Evolutionary conservation across 37 sponge, comb jelly and placozoan genomes (phyloP), one percentile per base, ranked within the genome.

Genomic region (Beroe forskalii): DNA sequence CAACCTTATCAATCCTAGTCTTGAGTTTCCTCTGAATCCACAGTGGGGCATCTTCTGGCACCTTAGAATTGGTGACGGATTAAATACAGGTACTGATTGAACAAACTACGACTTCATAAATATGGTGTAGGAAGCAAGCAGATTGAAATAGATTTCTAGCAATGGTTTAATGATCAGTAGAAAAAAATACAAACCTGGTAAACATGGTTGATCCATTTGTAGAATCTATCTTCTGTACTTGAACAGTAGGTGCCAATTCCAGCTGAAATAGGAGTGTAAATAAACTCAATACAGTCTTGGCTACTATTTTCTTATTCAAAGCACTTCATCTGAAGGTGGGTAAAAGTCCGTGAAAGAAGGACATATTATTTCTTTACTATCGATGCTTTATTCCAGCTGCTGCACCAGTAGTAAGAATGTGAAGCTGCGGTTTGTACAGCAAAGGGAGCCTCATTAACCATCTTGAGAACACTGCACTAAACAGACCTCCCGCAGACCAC

Each of bases 1-100:
- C 86, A 9, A 80, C 86, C 48, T 80, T 41, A 30, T 80, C 86
- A 20, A 80, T 17, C 1, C 86, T 3, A 39, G 86, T 37, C 30
- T 80, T 80, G 30, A 80, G 25, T 43, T 80, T 80, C 48, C 55
- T 39, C 28, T 80, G 86, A 1, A 80, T 80, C 86, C 86, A 80
- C 2, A 80, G 86, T 30, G 86, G 86, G 25, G 86, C 86, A 24
- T 80, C 86, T 43, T 80, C 86, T 43, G 86, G 86, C n/a, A 80
- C 86, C 86, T 80, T 12, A 72, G 66, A 14, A 36, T 33, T 32
- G 39, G 55, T 48, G 55, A n/a, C n/a, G n/a, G n/a, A n/a, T n/a
- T n/a, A n/a, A n/a, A n/a, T n/a, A n/a, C n/a, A n/a, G n/a, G n/a
- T n/a, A n/a, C n/a, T n/a, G n/a, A n/a, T n/a, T n/a, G n/a, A n/a